Percentiles rank a stretch among this genome's conserved stretches.
Conservation (phyloP, 2,113 vertebrate genomes). For the Talpa occidentalis region DNA sequence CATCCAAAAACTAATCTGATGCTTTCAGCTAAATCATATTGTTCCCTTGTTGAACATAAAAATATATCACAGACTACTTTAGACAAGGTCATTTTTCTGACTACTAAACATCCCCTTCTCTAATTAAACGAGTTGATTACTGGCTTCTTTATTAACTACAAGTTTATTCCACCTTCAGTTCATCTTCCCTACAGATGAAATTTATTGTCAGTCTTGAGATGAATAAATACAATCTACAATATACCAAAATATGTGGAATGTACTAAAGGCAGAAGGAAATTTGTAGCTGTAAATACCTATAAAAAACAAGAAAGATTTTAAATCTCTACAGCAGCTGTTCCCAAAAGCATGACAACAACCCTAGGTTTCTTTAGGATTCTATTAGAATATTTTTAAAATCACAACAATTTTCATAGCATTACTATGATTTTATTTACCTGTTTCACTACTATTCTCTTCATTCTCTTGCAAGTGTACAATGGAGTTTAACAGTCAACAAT, state of each 20-base stretch:
- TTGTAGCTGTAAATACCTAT: background rate
- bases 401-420: conserved; percentile 39
- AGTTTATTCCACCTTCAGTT: background rate
- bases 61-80: background rate
- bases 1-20: background rate
- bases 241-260: background rate
- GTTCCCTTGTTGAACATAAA: background rate
- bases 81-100: background rate
- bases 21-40: background rate
- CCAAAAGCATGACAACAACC: background rate
- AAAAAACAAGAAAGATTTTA: background rate
- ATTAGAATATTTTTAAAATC: conserved; percentile 3
- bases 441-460: conserved; percentile 20
- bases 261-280: conserved; percentile 1
- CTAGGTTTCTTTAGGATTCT: background rate
- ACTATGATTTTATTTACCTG: background rate
- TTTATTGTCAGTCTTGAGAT: background rate
- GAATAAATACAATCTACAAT: background rate
- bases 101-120: background rate
- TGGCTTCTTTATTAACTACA: background rate
- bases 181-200: background rate
- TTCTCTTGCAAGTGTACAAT: background rate
- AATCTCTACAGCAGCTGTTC: background rate
- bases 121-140: background rate
- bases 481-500: background rate